Base-by-base conservation (phyloP, 2,113 vertebrate species). In the Phoenicopterus ruber region DNA sequence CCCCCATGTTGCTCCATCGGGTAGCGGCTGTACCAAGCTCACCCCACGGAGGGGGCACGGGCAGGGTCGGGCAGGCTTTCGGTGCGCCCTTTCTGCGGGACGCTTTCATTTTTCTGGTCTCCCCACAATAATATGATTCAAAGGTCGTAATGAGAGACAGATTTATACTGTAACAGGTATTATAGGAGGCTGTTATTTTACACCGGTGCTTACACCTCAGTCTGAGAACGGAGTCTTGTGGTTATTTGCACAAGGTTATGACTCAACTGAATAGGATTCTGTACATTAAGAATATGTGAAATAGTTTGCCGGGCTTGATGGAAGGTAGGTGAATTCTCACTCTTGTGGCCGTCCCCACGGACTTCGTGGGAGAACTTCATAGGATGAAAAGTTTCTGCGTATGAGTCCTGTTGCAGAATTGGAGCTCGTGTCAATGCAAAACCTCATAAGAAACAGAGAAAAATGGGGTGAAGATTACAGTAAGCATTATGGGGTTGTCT, bases 1-100 rank as follows among this genome's bases (percentile, higher is more conserved):
- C 1, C 3, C 5, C 13, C 20, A 0, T 70, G 86, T 65, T 17
- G 9, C 13, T 24, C 52, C 42, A 0, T 25, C 0, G 20, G 21
- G 25, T 9, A 24, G 17, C 0, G 4, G 36, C 82, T 6, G 31
- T 24, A 2, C 24, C 5, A 2, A 13, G 31, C 17, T 49, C 32
- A 9, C 25, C 26, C 25, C 3, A 1, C 3, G 0, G 17, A 69
- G 50, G 26, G 15, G 17, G 17, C 3, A 21, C 5, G 17, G 54
- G 29, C 17, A 31, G 52, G 52, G 22, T 5, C 20, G 2, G 67
- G 42, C 29, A 11, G 59, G 26, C 17, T 42, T n/a, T 65, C 1
- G 0, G 5, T 8, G 34, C 3, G 12, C 6, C 17, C 22, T n/a
- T 36, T 19, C 25, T 17, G 29, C 2, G 1, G 25, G 38, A n/a